These are phyloP conservation scores for Nephrotoma appendiculata DNA, from an alignment of 2,888 invertebrate species.

Conservation along the genomic window DNA sequence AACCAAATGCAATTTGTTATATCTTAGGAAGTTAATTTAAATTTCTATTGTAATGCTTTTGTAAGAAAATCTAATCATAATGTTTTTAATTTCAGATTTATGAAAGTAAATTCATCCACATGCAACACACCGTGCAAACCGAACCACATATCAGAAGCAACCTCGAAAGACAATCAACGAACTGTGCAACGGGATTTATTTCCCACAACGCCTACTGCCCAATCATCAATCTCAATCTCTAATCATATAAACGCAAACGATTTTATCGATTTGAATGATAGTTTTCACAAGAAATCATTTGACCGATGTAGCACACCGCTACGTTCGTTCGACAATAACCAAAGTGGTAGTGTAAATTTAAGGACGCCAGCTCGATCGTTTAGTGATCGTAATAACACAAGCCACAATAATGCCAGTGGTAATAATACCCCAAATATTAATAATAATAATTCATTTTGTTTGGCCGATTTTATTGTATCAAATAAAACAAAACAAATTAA, in stretches of 20 bases:
- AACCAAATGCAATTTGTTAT: too few relatives aligned
- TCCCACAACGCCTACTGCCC: not conserved
- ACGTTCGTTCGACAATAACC: not conserved
- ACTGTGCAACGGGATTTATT: conserved; percentile 7
- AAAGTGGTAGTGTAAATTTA: not conserved
- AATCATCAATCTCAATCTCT: not conserved
- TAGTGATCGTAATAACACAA: not conserved
- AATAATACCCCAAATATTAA: not conserved
- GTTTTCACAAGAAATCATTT: not conserved
- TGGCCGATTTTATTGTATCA: not conserved
- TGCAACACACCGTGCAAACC: conserved; percentile 14
- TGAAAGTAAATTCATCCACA: conserved; percentile 13
- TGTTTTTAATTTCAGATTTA: conserved; percentile 11
- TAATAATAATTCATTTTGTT: not conserved
- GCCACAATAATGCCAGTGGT: not conserved
- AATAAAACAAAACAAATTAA: not conserved
- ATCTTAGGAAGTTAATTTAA: too few relatives aligned
- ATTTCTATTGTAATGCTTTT: too few relatives aligned
- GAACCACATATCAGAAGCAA: not conserved
- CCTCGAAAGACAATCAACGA: not conserved
- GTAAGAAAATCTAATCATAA: not conserved
- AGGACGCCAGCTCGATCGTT: not conserved
- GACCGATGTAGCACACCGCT: not conserved
- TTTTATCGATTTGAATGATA: not conserved
- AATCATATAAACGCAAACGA: not conserved